Conservation (phyloP, 2,113 vertebrate species). For the Oreocharis arfaki region DNA sequence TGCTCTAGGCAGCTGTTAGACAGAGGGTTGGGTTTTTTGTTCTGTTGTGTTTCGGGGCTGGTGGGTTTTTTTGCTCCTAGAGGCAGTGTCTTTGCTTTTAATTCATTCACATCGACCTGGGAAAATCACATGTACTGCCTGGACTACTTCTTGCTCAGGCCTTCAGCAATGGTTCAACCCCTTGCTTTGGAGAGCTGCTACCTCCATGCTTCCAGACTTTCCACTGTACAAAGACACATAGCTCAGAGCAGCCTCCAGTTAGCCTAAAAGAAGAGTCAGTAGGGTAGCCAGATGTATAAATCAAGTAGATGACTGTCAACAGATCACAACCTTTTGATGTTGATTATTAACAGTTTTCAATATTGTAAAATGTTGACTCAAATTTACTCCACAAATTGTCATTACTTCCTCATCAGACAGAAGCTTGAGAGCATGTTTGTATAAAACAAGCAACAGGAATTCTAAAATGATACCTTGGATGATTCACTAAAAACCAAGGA, state of each 20-base stretch:
- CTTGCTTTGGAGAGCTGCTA: background rate
- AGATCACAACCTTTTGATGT: slow-evolving; percentile 15
- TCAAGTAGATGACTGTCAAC: background rate
- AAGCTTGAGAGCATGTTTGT: background rate
- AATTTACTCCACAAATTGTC: slow-evolving; percentile 6
- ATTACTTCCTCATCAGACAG: slow-evolving; percentile 6
- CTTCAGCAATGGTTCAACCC: background rate
- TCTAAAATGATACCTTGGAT: background rate
- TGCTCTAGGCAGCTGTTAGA: background rate
- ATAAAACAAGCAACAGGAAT: background rate
- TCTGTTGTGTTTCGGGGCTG: background rate
- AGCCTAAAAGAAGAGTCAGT: background rate
- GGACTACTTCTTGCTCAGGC: background rate
- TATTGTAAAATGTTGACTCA: background rate
- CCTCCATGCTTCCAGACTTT: background rate
- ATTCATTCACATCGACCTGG: background rate
- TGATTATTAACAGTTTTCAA: slow-evolving; percentile 26
- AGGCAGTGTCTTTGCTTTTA: background rate
- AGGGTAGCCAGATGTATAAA: background rate
- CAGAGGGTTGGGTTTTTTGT: background rate
- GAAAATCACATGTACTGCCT: background rate
- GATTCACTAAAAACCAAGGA: background rate
- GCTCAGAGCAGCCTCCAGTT: background rate
- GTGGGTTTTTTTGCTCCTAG: background rate
- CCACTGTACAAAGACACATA: background rate